Base-by-base conservation (phyloP, 2,797 vertebrate genomes). In the Lepilemur ruficaudatus region DNA sequence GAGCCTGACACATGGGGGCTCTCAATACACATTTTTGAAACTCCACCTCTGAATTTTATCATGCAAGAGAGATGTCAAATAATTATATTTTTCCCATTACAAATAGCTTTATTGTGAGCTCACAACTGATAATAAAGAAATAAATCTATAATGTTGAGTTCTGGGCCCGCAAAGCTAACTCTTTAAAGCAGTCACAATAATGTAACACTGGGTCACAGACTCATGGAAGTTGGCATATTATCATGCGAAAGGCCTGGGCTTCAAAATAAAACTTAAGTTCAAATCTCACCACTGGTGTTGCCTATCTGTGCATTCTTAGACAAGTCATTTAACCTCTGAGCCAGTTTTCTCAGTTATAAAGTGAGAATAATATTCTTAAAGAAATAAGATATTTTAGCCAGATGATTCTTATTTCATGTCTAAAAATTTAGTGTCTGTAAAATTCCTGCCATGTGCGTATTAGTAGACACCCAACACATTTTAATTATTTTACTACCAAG, bases 241-340 rank as follows among this genome's bases (percentile, higher is more conserved):
- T 75, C 55, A n/a, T 80, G 61, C 46, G 30, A 61, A 95, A 97
- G 52, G 30, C 7, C 25, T 48, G 63, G 63, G 30, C 22, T 95
- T 91, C 41, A 76, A 80, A 95, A 93, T 50, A 90, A 94, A 96
- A 52, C 23, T 87, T 92, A 23, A 32, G 25, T 91, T 80, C 6
- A 9, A 43, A 22, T 72, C 28, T 94, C 59, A 81, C 30, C 28
- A 46, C 22, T 83, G 59, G 7, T 48, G 13, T 86, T 35, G 8
- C 43, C 20, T 92, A 0, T 35, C 38, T 85, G 0, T 73, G 35
- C 75, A 18, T 79, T 80, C 73, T 80, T 82, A 23, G 32, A 61
- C 15, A 92, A 86, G 9, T 82, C 95, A 38, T 10, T 85, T 65
- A 93, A 70, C 32, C 48, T 91, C 17, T 78, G 78, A 89, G 30